Evolutionary conservation across 2,113 vertebrate species (phyloP), one percentile per base, ranked within the genome.

Genomic region (Gallinago undulata): DNA sequence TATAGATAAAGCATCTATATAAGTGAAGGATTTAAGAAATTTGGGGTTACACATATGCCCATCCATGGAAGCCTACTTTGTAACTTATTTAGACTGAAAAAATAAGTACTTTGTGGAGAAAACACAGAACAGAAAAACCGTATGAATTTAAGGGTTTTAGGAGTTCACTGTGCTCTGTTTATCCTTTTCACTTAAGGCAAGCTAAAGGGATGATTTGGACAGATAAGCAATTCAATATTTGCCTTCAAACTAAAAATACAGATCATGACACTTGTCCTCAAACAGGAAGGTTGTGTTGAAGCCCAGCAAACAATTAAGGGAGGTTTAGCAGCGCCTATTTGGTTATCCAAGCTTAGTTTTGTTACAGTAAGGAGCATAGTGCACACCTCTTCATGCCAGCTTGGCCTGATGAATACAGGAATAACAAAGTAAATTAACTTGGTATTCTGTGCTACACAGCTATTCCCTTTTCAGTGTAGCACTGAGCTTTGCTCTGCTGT

Each of bases 321-420:
- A 69, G 24, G 35, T 66, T 47, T 55, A 62, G 48, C 47, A n/a
- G 59, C 0, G 5, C 28, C 8, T 21, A 35, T 62, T 62, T 1
- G 0, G 9, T 60, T 85, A 24, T 24, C n/a, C 19, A 43, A 13
- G 55, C 27, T 66, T 63, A 21, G 14, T 14, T 28, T 39, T 41
- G 18, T 55, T 68, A 4, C 37, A 33, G 23, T 31, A 33, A 50
- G 48, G 33, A 68, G 9, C 0, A 3, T 12, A 62, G 28, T 3
- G 0, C 41, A 24, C 33, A 33, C 33, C 48, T 69, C 56, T 33
- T 1, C 0, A 13, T 70, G 50, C 47, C 35, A 24, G 24, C 28
- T 56, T 41, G 45, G 18, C 21, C 35, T 68, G 47, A 30, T 67
- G 81, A 35, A 68, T 63, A 16, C 6, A 56, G 48, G 15, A 82